A percentile compares a stretch with the other conserved stretches of the same genome.
These are phyloP conservation scores for Heliothis virescens DNA, from an alignment of 1,140 invertebrate genomes.

Conservation along the genomic window DNA sequence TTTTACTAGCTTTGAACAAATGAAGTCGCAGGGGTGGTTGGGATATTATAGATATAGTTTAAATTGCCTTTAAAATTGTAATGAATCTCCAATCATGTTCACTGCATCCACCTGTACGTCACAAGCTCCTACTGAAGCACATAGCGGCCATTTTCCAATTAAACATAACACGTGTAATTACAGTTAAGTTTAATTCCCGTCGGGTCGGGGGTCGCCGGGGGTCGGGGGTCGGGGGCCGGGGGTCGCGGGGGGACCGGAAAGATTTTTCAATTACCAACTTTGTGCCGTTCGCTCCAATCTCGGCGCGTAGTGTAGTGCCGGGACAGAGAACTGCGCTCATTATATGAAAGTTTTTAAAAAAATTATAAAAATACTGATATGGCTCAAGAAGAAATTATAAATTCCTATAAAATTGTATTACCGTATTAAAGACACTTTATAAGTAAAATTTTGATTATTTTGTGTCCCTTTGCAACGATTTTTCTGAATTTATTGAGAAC, in stretches of 20 bases:
- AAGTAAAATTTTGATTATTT: no score
- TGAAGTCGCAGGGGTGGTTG: no score
- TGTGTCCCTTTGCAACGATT: no score
- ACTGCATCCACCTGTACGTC: background rate
- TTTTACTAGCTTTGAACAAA: no score
- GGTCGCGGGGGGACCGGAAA: constrained; percentile 69
- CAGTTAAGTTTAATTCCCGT: constrained; percentile 69
- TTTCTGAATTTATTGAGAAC: no score
- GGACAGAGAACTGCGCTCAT: constrained; percentile 50
- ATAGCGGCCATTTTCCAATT: constrained; percentile 34
- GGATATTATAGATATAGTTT: no score
- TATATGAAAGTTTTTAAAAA: background rate
- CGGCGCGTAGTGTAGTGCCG: constrained; percentile 64
- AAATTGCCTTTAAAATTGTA: no score
- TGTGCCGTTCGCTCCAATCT: constrained; percentile 83
- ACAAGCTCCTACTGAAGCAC: background rate
- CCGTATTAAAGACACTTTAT: background rate
- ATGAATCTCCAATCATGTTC: no score
- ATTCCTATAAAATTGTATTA: no score
- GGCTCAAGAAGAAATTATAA: no score
- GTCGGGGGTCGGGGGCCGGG: constrained; percentile 45
- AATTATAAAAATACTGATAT: no score
- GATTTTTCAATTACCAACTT: constrained; percentile 86
- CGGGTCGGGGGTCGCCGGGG: background rate
- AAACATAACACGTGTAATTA: constrained; percentile 54